These are phyloP conservation scores for Mus spretus DNA, from an alignment of 2,797 vertebrate species.

Conservation along the genomic window DNA sequence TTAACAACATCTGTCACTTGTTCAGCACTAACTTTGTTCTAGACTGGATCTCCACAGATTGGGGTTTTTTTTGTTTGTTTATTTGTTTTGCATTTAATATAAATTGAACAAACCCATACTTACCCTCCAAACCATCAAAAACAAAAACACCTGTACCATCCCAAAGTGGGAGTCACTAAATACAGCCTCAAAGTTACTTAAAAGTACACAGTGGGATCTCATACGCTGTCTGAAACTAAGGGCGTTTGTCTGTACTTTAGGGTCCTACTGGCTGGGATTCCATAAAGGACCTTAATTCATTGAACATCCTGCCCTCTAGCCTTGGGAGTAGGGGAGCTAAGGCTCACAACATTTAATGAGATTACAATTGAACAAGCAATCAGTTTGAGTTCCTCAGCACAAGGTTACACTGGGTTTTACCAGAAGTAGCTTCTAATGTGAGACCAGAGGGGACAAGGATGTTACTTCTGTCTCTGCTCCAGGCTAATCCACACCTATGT, in stretches of 20 bases:
- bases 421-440: not conserved
- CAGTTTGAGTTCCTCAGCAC: not conserved
- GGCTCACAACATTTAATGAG: not conserved
- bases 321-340: not conserved
- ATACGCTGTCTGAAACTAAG: conserved; percentile 24
- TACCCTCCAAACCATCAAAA: conserved; percentile 29
- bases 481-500: conserved; percentile 89
- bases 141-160: not conserved
- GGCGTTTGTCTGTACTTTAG: not conserved
- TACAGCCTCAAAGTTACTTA: not conserved
- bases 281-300: not conserved
- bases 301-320: not conserved
- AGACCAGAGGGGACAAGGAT: not conserved
- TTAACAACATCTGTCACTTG: not conserved
- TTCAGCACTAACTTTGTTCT: not conserved
- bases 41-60: not conserved
- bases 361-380: not conserved
- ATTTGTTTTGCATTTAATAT: not conserved
- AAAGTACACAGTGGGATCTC: not conserved
- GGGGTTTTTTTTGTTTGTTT: no score
- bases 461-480: conserved; percentile 44
- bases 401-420: not conserved
- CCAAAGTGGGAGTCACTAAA: not conserved
- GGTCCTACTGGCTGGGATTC: not conserved
- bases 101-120: conserved; percentile 11